These are phyloP conservation scores for Diadumene lineata DNA, from an alignment of 92 coral and sea anemone genomes.

Conservation along the genomic window DNA sequence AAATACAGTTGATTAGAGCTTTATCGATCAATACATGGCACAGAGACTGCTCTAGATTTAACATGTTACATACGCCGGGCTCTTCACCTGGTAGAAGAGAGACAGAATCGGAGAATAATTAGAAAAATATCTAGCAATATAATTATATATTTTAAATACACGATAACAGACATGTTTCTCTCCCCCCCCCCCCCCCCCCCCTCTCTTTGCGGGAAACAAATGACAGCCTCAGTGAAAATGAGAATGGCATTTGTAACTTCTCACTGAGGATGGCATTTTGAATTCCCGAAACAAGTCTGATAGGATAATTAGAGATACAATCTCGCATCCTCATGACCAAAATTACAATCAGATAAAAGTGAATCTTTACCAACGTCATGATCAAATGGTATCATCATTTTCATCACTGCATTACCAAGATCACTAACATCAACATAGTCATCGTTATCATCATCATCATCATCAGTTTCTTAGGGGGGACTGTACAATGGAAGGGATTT, in stretches of 20 bases:
- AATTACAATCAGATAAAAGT: background rate
- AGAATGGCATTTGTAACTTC: no score
- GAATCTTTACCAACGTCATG: background rate
- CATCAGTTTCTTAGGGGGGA: no score
- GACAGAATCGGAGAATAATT: background rate
- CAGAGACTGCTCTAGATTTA: constrained; percentile 78
- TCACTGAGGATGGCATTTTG: no score
- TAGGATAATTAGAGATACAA: no score
- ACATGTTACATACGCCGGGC: constrained; percentile 28
- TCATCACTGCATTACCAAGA: background rate
- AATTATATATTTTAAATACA: no score
- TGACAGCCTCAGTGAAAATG: no score
- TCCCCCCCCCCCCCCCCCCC: no score
- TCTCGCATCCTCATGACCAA: background rate
- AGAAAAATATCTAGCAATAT: no score
- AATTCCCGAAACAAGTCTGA: no score
- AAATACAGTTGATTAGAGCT: constrained; percentile 87
- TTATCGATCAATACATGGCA: constrained; percentile 97
- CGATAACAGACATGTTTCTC: no score
- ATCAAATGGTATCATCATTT: background rate
- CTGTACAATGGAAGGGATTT: no score
- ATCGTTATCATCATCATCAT: background rate
- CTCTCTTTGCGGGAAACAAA: no score
- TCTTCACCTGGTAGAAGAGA: constrained; percentile 11
- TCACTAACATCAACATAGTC: background rate